Percentiles rank a stretch among this genome's conserved stretches.
These are phyloP conservation scores for Monomorium pharaonis DNA, from an alignment of 1,140 invertebrate genomes.

Conservation along the genomic window DNA sequence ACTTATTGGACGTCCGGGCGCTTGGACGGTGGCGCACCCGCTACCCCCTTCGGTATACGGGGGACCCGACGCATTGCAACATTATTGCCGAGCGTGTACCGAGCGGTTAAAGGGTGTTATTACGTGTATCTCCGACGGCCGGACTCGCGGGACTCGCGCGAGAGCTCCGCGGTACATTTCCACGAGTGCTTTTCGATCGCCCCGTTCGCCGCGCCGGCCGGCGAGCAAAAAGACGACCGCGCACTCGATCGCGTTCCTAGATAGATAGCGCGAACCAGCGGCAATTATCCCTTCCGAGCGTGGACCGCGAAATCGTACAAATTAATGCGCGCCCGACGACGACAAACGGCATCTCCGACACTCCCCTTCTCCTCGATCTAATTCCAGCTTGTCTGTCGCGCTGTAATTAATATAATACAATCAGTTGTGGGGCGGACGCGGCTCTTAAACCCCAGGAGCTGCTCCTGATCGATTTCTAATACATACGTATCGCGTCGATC, in stretches of 20 bases:
- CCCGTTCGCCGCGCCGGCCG: constrained; percentile 30
- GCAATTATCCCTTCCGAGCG: constrained; percentile 60
- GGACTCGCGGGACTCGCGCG: constrained; percentile 43
- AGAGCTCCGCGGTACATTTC: constrained; percentile 55
- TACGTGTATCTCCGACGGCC: constrained; percentile 74
- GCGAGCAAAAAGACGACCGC: constrained; percentile 60
- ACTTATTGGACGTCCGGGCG: constrained; percentile 63
- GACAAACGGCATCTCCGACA: constrained; percentile 8
- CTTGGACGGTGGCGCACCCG: not conserved
- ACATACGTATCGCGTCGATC: constrained; percentile 4
- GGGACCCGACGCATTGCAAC: constrained; percentile 56
- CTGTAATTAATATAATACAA: constrained; percentile 51
- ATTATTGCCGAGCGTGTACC: constrained; percentile 60
- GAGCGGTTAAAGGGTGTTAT: constrained; percentile 79
- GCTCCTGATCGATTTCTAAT: constrained; percentile 36
- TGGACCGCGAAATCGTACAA: constrained; percentile 51
- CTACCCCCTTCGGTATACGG: constrained; percentile 23
- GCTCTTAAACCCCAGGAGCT: constrained; percentile 39
- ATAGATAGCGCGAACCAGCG: constrained; percentile 55
- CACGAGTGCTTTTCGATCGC: constrained; percentile 57
- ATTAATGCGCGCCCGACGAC: constrained; percentile 47
- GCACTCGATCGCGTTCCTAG: constrained; percentile 64
- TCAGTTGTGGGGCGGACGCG: constrained; percentile 21
- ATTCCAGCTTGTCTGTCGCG: constrained; percentile 9
- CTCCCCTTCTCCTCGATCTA: constrained; percentile 20